Evolutionary conservation across 2,797 vertebrate genomes (phyloP).

Genomic region (Microctenopoma lineatum): DNA sequence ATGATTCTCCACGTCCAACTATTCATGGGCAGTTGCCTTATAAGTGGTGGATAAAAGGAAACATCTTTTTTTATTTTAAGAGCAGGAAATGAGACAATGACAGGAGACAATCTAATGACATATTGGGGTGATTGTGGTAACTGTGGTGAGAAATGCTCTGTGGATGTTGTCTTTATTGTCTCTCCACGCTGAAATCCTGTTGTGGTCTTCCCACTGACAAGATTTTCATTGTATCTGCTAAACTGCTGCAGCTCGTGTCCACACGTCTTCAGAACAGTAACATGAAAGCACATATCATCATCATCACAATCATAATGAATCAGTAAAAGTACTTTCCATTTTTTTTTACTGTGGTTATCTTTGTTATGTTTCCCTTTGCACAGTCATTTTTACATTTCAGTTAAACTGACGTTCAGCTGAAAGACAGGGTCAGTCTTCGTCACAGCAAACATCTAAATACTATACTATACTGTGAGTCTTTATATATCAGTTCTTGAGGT

Average conservation of each 20-base stretch:
- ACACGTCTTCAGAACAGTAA: conserved; percentile 25
- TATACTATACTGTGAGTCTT: conserved; percentile 6
- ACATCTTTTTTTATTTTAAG: conserved; percentile 62
- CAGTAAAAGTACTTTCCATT: background rate
- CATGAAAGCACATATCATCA: conserved; percentile 5
- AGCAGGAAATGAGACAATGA: conserved; percentile 79
- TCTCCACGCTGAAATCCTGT: conserved; percentile 28
- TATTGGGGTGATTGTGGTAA: conserved; percentile 62
- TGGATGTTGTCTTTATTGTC: conserved; percentile 56
- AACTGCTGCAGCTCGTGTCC: conserved; percentile 30
- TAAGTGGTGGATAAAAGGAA: conserved; percentile 67
- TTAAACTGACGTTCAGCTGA: background rate
- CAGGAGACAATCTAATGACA: conserved; percentile 70
- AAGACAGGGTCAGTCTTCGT: background rate
- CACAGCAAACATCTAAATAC: conserved; percentile 2
- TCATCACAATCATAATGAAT: conserved; percentile 8
- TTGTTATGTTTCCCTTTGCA: background rate
- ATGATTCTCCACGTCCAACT: conserved; percentile 63
- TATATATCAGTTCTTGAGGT: conserved; percentile 4
- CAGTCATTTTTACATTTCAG: conserved; percentile 7
- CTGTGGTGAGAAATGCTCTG: conserved; percentile 49
- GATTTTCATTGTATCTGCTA: conserved; percentile 25
- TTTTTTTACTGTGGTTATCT: background rate
- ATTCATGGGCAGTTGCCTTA: conserved; percentile 63
- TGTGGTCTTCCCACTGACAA: conserved; percentile 27